Percentiles rank a stretch among this genome's conserved stretches.
phyloP scores from a whole-genome alignment of 2,797 vertebrate genomes.

The Gephyroberyx darwinii region DNA sequence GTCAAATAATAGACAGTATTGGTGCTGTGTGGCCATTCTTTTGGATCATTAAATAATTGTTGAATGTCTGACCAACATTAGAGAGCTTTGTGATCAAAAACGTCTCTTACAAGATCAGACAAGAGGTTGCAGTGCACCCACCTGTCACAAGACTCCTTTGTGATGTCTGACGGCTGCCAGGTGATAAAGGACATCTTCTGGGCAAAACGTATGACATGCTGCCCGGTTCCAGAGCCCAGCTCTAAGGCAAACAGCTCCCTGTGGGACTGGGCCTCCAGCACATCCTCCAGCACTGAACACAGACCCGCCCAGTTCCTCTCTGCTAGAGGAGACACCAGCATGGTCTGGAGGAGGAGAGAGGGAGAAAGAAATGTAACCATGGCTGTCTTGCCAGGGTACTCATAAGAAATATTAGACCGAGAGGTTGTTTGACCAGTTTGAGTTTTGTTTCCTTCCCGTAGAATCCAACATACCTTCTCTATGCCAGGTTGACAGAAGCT shows the following conservation, averaged over 20 bases:
- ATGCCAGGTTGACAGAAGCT: constrained; percentile 9
- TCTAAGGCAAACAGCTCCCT: constrained; percentile 76
- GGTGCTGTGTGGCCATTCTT: background rate
- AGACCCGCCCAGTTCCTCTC: constrained; percentile 80
- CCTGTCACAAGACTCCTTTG: constrained; percentile 72
- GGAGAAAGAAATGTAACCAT: background rate
- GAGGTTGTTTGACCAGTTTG: too few species aligned
- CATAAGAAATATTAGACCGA: too few species aligned
- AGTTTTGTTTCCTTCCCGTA: background rate
- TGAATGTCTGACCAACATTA: background rate
- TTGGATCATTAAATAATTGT: background rate
- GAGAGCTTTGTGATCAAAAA: background rate
- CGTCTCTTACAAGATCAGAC: background rate
- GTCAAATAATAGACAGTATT: background rate
- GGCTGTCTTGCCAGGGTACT: background rate
- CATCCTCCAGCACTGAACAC: constrained; percentile 73
- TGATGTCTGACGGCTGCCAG: constrained; percentile 82
- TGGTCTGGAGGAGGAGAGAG: constrained; percentile 51
- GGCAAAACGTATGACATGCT: constrained; percentile 80
- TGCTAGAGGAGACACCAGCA: constrained; percentile 81
- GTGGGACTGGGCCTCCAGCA: constrained; percentile 75
- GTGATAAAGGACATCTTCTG: constrained; percentile 78
- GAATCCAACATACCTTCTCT: constrained; percentile 38
- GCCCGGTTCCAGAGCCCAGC: constrained; percentile 82
- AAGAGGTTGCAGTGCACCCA: constrained; percentile 31